phyloP scores from a whole-genome alignment of 2,888 invertebrate species.

The Cylindroiulus punctatus region DNA sequence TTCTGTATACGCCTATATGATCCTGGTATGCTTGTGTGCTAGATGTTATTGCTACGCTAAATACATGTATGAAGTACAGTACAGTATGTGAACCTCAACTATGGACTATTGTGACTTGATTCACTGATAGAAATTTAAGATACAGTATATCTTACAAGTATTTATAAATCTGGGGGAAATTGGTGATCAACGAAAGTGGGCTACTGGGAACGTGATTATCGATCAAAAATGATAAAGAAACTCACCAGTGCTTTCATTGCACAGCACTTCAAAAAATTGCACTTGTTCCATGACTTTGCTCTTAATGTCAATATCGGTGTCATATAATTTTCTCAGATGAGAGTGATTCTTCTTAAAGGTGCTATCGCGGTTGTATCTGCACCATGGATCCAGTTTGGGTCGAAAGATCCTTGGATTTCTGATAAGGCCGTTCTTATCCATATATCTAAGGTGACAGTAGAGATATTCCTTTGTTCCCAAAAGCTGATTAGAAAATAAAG shows the following conservation, averaged over 20 bases:
- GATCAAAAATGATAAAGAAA: neutral
- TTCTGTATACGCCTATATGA: no score
- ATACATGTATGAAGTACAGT: no score
- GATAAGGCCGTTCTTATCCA: conserved; percentile 28
- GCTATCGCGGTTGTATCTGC: conserved; percentile 17
- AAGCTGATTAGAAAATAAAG: conserved; percentile 46
- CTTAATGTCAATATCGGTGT: conserved; percentile 53
- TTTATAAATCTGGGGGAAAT: neutral
- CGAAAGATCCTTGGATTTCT: conserved; percentile 48
- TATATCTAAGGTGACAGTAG: conserved; percentile 48
- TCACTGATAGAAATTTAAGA: no score
- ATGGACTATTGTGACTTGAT: no score
- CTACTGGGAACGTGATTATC: neutral
- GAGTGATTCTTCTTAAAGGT: conserved; percentile 49
- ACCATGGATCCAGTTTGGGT: conserved; percentile 48
- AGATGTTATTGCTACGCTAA: no score
- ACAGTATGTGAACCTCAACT: no score
- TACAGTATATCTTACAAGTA: neutral
- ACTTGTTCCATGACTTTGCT: conserved; percentile 49
- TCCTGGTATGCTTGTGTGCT: no score
- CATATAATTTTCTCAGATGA: conserved; percentile 48
- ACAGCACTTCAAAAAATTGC: conserved; percentile 48
- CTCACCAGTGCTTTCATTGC: conserved; percentile 44
- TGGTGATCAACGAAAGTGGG: neutral
- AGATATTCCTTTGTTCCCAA: conserved; percentile 51